Percentiles rank a stretch among this genome's conserved stretches.
Evolutionary conservation across 2,797 vertebrate genomes (phyloP).

Genomic region (Helarctos malayanus): DNA sequence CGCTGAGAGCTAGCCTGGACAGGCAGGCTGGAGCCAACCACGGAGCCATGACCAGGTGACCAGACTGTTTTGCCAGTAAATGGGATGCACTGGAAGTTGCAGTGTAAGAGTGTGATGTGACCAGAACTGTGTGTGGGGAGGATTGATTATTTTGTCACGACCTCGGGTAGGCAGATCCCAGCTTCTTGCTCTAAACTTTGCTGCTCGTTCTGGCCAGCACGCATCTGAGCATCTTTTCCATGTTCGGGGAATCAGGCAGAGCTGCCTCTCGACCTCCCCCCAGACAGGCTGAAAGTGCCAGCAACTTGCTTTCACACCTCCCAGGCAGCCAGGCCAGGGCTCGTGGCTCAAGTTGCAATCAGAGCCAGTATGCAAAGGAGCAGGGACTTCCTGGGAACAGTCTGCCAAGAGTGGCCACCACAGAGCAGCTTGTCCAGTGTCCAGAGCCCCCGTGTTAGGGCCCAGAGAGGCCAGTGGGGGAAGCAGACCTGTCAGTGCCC

Average conservation of each 20-base stretch:
- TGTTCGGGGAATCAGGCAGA: rapidly evolving
- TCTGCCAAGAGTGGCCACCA: rapidly evolving
- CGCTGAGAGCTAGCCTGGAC: background rate
- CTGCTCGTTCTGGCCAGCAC: rapidly evolving
- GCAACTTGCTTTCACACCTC: rapidly evolving
- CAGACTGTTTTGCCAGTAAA: rapidly evolving
- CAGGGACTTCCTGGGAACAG: background rate
- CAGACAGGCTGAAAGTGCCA: too few species aligned
- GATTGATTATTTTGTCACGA: background rate
- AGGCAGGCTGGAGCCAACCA: rapidly evolving
- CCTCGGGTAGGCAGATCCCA: background rate
- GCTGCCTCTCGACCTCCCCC: rapidly evolving
- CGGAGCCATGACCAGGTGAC: rapidly evolving
- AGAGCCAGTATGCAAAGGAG: background rate
- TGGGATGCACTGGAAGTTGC: rapidly evolving
- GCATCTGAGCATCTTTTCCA: too few species aligned
- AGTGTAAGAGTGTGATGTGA: rapidly evolving
- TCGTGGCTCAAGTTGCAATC: background rate
- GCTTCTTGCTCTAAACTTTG: background rate
- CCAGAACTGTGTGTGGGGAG: background rate
- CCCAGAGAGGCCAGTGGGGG: background rate
- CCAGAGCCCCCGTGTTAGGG: rapidly evolving
- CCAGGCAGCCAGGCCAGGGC: rapidly evolving
- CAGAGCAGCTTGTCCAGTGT: background rate
- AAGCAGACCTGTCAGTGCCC: background rate